Base-by-base conservation (phyloP, 2,888 invertebrate species). In the Hirtodrosophila cameraria region DNA sequence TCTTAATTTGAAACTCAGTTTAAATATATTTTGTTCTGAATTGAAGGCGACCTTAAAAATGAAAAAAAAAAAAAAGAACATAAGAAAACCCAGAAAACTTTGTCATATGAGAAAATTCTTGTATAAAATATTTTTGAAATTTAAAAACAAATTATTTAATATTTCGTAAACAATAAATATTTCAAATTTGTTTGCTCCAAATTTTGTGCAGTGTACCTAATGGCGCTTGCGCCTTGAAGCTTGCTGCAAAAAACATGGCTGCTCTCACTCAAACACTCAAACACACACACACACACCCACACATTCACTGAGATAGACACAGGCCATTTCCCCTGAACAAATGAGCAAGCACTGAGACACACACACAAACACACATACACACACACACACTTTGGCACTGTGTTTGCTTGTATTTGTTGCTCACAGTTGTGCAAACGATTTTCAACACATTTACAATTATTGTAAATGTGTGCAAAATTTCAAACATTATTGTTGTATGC, bases 401-500 rank as follows among this genome's bases (percentile, higher is more conserved):
- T 61, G 60, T 33, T 36, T 5, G 49, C 35, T 23, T 25, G 49
- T 65, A 30, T 50, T 54, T 64, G 70, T 70, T 74, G 68, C 75
- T 87, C 88, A 76, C 58, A 82, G 74, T 75, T 82, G 80, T 87
- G 87, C 88, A 87, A 82, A 70, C 86, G 86, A 87, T 87, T 88
- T 87, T 87, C 87, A 88, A 87, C 88, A 88, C 87, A 87, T 87
- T 82, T 80, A 71, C 87, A 87, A 82, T 84, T 60, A 82, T 68
- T 88, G 88, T 74, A 79, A 86, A 82, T 88, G 87, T 87, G 87
- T 87, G 87, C 88, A 86, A 88, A 88, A 84, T 87, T 80, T 75
- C 85, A 63, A 66, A 36, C 70, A 63, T 61, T 67, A 69, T 43
- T 45, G 48, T 39, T 9, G 25, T 53, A n/a, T 38, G 64, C 46